Conservation (phyloP, 2,113 vertebrate genomes). For the Apteryx owenii region DNA sequence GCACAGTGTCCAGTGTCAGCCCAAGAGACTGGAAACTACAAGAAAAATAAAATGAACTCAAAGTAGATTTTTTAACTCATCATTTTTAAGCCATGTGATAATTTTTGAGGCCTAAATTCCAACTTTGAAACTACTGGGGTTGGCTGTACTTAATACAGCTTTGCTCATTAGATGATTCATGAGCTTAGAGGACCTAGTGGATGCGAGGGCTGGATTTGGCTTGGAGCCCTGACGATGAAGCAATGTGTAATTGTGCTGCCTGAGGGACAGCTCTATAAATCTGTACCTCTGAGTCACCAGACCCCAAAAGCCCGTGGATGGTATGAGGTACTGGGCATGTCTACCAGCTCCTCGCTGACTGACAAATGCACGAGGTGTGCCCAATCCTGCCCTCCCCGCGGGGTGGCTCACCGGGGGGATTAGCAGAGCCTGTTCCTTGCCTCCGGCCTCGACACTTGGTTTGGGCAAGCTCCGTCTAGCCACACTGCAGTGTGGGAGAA, state of each 20-base stretch:
- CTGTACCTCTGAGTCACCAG: neutral
- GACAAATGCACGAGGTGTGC: neutral
- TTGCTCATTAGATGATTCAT: neutral
- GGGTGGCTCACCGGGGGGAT: neutral
- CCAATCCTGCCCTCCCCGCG: neutral
- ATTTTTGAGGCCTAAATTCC: neutral
- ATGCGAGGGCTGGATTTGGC: neutral
- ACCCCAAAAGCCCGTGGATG: neutral
- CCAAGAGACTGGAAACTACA: neutral
- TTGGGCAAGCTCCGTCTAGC: neutral
- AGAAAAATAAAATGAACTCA: neutral
- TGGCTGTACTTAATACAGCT: neutral
- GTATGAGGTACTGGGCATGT: fast-evolving
- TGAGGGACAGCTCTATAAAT: neutral
- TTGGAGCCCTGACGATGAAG: neutral
- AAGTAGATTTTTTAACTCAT: neutral
- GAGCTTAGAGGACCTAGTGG: neutral
- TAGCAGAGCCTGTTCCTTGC: neutral
- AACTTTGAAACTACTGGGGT: neutral
- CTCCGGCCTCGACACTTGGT: neutral
- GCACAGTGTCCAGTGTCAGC: neutral
- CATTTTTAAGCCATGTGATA: neutral
- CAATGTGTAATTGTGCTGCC: neutral
- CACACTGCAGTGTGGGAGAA: neutral
- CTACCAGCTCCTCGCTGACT: neutral